Percentiles rank a stretch among this genome's conserved stretches.
phyloP scores from a whole-genome alignment of 2,888 invertebrate species.

The Furcula furcula region DNA sequence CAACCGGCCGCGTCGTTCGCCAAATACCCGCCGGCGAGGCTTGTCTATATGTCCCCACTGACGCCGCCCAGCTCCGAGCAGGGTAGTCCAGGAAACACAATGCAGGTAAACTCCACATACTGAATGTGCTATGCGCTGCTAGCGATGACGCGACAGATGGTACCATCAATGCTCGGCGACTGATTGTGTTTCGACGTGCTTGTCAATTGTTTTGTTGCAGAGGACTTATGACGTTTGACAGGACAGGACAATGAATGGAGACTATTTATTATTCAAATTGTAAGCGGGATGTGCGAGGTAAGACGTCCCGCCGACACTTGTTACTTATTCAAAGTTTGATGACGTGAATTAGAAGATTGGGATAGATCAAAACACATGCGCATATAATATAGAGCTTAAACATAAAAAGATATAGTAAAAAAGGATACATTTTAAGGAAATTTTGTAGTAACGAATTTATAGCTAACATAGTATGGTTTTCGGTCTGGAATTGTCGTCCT shows the following conservation, averaged over 20 bases:
- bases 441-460: neutral
- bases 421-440: neutral
- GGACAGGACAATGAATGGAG: constrained; percentile 14
- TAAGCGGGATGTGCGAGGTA: constrained; percentile 27
- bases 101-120: constrained; percentile 66
- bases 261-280: constrained; percentile 29
- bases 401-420: neutral
- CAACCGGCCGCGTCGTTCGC: constrained; percentile 60
- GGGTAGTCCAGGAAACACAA: constrained; percentile 88
- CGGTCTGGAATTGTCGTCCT: neutral
- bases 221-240: constrained; percentile 23
- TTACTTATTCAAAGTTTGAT: constrained; percentile 1
- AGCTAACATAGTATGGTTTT: too few species aligned
- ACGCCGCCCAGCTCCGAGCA: constrained; percentile 95
- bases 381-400: too few species aligned
- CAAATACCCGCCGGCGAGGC: constrained; percentile 71
- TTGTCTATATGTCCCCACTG: constrained; percentile 90
- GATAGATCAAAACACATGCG: too few species aligned
- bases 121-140: constrained; percentile 48
- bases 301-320: constrained; percentile 22
- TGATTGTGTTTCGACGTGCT: constrained; percentile 18
- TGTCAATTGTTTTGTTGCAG: constrained; percentile 31
- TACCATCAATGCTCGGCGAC: constrained; percentile 69
- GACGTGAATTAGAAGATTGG: neutral
- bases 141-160: constrained; percentile 53